Percentiles rank a stretch among this genome's conserved stretches.
Evolutionary conservation across 2,113 vertebrate species (phyloP).

Genomic region (Tachuris rubrigastra): DNA sequence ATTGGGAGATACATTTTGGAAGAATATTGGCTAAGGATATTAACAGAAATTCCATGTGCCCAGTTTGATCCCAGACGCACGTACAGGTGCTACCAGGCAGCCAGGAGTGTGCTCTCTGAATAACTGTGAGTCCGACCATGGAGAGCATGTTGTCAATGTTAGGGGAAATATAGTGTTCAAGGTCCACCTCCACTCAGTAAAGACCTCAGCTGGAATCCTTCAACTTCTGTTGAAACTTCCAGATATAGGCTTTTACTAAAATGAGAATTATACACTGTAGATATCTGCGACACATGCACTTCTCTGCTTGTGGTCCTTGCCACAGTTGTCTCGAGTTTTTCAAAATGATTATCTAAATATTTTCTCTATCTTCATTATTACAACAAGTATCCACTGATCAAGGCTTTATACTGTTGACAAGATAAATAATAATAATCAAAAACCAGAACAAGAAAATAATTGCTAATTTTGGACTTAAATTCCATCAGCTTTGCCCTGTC

Average conservation of each 20-base stretch:
- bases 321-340: background rate
- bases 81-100: background rate
- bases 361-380: background rate
- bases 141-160: background rate
- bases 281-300: accelerated
- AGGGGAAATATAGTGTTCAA: background rate
- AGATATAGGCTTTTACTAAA: background rate
- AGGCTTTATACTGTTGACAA: background rate
- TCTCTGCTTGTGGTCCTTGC: background rate
- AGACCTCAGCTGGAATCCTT: background rate
- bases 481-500: background rate
- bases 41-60: background rate
- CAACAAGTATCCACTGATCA: background rate
- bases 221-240: background rate
- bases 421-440: background rate
- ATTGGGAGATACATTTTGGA: background rate
- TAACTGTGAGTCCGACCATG: background rate
- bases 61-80: background rate
- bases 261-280: background rate
- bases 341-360: background rate
- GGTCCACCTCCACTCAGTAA: accelerated
- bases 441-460: background rate
- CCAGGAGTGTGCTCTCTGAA: background rate
- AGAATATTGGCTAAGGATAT: background rate
- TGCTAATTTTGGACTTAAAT: background rate